These are phyloP conservation scores for Zelostemma sp. DNA, from an alignment of 1,140 invertebrate genomes.

Conservation along the genomic window DNA sequence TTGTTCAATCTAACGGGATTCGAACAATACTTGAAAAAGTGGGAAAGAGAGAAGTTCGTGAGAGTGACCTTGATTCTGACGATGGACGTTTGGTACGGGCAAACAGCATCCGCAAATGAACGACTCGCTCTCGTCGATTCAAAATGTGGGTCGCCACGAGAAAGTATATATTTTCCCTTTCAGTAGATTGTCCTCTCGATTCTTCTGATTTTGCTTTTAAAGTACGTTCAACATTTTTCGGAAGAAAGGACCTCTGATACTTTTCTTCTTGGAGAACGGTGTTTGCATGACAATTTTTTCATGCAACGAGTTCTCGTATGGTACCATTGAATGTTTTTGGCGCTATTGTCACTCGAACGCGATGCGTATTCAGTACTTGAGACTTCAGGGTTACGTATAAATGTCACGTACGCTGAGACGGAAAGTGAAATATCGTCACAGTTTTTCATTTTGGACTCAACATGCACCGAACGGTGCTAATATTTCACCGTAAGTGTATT, in stretches of 20 bases:
- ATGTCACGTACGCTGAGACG: no score
- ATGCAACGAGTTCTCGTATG: no score
- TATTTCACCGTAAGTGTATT: no score
- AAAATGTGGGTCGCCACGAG: constrained; percentile 50
- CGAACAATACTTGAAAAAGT: constrained; percentile 40
- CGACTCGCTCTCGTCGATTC: constrained; percentile 44
- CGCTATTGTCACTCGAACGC: no score
- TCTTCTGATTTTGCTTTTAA: constrained; percentile 34
- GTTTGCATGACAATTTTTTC: no score
- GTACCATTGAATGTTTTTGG: no score
- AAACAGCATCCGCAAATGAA: constrained; percentile 49
- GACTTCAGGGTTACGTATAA: no score
- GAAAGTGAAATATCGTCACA: no score
- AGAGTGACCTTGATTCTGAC: constrained; percentile 52
- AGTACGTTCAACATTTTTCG: constrained; percentile 31
- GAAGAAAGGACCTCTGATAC: background rate
- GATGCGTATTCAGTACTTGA: no score
- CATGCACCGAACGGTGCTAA: no score
- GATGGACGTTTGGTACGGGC: constrained; percentile 43
- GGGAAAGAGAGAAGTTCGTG: constrained; percentile 51
- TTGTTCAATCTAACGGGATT: constrained; percentile 43
- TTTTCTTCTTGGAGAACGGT: no score
- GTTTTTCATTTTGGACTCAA: no score
- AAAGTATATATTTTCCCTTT: constrained; percentile 52
- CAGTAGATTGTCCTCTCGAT: constrained; percentile 36